These are phyloP conservation scores for Lutjanus argentimaculatus DNA, from an alignment of 2,797 vertebrate genomes.

Conservation along the genomic window DNA sequence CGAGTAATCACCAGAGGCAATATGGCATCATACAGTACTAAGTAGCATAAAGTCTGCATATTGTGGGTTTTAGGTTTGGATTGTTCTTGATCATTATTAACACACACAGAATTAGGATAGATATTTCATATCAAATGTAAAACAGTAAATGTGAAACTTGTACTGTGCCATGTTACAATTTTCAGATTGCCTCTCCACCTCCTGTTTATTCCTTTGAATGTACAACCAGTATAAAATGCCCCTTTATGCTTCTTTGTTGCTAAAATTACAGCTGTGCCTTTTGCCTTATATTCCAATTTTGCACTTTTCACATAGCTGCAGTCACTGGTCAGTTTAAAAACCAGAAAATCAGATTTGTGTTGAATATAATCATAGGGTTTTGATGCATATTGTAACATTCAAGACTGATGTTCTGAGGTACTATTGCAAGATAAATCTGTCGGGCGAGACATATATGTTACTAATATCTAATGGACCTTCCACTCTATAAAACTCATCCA, in stretches of 20 bases:
- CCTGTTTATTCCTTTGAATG: background rate
- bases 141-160: background rate
- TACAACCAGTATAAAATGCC: background rate
- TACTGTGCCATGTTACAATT: background rate
- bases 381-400: background rate
- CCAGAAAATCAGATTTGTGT: background rate
- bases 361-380: background rate
- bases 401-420: background rate
- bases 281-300: background rate
- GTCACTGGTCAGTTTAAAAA: constrained; percentile 12
- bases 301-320: background rate
- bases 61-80: background rate
- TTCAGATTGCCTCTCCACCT: background rate
- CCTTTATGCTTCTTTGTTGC: background rate
- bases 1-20: background rate
- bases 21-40: background rate
- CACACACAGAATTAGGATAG: background rate
- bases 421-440: background rate
- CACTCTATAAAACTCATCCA: background rate
- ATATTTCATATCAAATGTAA: background rate
- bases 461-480: background rate
- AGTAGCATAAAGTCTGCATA: background rate
- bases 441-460: background rate
- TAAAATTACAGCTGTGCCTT: constrained; percentile 5
- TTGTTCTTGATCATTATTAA: background rate